These are phyloP conservation scores for Harpalus rufipes DNA, from an alignment of 2,888 invertebrate species.

Conservation along the genomic window DNA sequence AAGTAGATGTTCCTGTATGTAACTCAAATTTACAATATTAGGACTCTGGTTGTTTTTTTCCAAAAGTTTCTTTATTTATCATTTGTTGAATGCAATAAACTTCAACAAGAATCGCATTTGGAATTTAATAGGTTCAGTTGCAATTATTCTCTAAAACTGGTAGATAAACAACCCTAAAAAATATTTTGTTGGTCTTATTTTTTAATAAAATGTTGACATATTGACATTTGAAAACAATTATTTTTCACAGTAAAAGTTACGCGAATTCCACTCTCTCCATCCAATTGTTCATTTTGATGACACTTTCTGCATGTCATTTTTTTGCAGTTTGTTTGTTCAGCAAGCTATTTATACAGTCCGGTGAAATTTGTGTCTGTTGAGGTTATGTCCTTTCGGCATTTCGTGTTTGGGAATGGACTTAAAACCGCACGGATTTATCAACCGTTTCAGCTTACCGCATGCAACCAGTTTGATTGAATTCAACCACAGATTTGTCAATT, in stretches of 20 bases:
- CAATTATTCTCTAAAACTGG: not conserved
- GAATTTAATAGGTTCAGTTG: not conserved
- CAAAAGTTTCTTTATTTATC: too few relatives aligned
- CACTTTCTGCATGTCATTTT: not conserved
- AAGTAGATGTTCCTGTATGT: too few relatives aligned
- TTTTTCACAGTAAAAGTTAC: not conserved
- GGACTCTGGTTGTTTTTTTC: too few relatives aligned
- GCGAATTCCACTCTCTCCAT: not conserved
- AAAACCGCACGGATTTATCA: slow-evolving; percentile 49
- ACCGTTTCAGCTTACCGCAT: slow-evolving; percentile 34
- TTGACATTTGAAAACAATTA: slow-evolving; percentile 5
- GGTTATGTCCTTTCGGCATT: slow-evolving; percentile 31
- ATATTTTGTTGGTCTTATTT: not conserved
- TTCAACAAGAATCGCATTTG: not conserved
- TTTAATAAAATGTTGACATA: slow-evolving; percentile 7
- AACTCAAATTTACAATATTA: too few relatives aligned
- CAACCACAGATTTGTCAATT: slow-evolving; percentile 37
- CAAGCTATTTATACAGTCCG: slow-evolving; percentile 13
- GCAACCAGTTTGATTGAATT: slow-evolving; percentile 42
- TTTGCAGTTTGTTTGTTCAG: slow-evolving; percentile 12
- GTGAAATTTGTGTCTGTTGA: slow-evolving; percentile 32
- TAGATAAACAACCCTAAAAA: not conserved
- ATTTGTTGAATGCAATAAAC: not conserved
- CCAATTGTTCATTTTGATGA: not conserved
- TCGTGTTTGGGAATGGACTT: slow-evolving; percentile 35